A percentile compares a stretch with the other conserved stretches of the same genome.
Evolutionary conservation across 2,797 vertebrate genomes (phyloP).

Genomic region (Mustela erminea): DNA sequence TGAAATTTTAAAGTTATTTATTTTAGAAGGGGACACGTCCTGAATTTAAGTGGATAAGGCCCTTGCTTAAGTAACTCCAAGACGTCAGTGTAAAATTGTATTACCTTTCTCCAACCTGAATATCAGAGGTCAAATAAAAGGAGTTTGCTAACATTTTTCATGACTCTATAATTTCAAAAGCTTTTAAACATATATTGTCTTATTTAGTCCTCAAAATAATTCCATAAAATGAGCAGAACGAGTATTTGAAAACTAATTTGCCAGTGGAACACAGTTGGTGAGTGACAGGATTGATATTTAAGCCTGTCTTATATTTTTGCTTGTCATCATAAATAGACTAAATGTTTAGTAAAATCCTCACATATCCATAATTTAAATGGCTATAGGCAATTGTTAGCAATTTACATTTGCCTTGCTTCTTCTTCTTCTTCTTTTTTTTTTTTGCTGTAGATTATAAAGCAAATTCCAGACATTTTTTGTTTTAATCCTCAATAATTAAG

Average conservation of each 20-base stretch:
- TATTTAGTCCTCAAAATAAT: constrained; percentile 48
- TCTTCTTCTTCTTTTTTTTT: not conserved
- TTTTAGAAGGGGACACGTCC: not conserved
- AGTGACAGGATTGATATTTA: not conserved
- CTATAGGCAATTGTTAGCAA: not conserved
- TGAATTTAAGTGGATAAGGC: not conserved
- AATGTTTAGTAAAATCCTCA: not conserved
- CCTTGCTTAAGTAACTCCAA: not conserved
- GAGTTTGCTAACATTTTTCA: constrained; percentile 23
- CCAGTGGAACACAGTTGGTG: not conserved
- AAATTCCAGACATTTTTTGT: not conserved
- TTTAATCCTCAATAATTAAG: constrained; percentile 9
- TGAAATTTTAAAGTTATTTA: not conserved
- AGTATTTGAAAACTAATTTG: constrained; percentile 36
- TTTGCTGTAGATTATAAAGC: not conserved
- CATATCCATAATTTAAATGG: not conserved
- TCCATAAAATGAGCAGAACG: not conserved
- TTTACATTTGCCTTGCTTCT: not conserved
- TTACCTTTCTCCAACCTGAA: not conserved
- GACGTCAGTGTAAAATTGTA: not conserved
- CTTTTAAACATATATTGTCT: not conserved
- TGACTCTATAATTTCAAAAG: not conserved
- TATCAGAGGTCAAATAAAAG: not conserved
- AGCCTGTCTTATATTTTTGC: not conserved
- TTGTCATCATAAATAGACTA: constrained; percentile 4